phyloP scores from a whole-genome alignment of 2,113 vertebrate genomes.

The Brachypodius melanocephalos region DNA sequence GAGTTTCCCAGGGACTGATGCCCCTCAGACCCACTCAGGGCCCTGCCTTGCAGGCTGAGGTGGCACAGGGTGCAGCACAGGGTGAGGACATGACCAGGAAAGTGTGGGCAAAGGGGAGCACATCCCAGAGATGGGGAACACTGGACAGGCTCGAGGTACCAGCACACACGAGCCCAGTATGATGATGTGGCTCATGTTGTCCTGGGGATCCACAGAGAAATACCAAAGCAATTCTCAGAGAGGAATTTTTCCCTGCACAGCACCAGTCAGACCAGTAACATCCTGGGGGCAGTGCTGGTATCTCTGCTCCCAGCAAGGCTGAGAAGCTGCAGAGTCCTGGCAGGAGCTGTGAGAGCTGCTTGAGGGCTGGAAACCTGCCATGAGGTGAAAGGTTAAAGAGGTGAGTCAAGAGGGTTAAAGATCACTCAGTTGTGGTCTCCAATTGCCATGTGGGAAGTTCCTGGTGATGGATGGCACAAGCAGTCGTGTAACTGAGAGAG shows the following conservation, averaged over 20 bases:
- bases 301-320: neutral
- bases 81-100: neutral
- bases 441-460: neutral
- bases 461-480: neutral
- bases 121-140: rapidly evolving
- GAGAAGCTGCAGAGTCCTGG: neutral
- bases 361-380: neutral
- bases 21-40: rapidly evolving
- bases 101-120: rapidly evolving
- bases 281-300: neutral
- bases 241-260: neutral
- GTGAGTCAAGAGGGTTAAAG: neutral
- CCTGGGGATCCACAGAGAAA: neutral
- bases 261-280: neutral
- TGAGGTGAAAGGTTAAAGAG: neutral
- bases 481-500: neutral
- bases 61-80: neutral
- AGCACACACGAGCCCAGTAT: rapidly evolving
- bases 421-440: neutral
- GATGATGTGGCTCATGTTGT: rapidly evolving
- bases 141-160: neutral
- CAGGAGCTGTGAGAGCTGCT: neutral
- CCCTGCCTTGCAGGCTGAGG: neutral
- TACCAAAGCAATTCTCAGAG: neutral
- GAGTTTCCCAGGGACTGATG: rapidly evolving